Conservation (phyloP, 1,140 invertebrate genomes). For the Neodiprion pinetum region DNA sequence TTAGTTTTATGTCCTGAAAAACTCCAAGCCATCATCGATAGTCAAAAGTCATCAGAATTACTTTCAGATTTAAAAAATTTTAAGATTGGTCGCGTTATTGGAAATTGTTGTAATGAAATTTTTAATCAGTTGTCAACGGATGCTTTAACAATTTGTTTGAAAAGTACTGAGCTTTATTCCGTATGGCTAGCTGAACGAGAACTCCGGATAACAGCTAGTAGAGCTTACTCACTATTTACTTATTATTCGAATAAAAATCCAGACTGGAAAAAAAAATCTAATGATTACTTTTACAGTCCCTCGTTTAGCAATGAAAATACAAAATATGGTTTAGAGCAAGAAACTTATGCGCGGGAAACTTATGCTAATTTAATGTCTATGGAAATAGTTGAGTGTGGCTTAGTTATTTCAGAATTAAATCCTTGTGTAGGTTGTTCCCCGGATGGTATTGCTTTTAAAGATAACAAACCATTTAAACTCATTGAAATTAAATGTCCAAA, state of each 20-base stretch:
- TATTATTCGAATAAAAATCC: constrained; percentile 15
- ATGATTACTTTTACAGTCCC: constrained; percentile 10
- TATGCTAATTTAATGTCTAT: not conserved
- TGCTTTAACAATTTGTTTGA: constrained; percentile 9
- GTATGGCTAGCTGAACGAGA: constrained; percentile 9
- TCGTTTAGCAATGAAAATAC: constrained; percentile 13
- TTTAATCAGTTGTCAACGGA: not conserved
- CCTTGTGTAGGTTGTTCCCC: constrained; percentile 16
- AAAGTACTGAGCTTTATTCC: not conserved
- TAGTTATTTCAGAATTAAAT: constrained; percentile 1
- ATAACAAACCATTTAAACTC: constrained; percentile 10
- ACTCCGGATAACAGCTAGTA: constrained; percentile 4
- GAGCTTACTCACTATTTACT: constrained; percentile 3
- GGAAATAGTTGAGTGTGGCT: constrained; percentile 2
- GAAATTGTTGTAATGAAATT: no score
- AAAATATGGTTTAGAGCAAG: constrained; percentile 17
- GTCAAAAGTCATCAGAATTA: no score
- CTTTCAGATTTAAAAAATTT: no score
- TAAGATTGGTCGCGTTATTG: no score
- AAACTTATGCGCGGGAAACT: not conserved
- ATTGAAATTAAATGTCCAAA: constrained; percentile 13
- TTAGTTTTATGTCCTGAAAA: no score
- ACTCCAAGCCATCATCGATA: no score
- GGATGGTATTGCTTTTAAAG: constrained; percentile 10
- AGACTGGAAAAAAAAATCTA: not conserved